Conservation (phyloP, 2,113 vertebrate species). For the Alethe castanea region DNA sequence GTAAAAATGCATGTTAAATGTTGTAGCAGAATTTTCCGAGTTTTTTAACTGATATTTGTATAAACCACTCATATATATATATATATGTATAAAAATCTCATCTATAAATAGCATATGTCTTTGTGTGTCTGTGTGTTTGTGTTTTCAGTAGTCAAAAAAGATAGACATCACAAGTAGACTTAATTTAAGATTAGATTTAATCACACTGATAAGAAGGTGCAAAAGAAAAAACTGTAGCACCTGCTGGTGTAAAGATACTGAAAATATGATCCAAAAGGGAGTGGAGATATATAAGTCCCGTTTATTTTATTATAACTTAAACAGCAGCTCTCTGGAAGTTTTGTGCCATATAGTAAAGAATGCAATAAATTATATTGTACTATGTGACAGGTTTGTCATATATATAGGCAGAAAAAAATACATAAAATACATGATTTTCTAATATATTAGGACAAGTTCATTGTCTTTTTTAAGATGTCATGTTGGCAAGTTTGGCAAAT, state of each 20-base stretch:
- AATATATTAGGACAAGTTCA: background rate
- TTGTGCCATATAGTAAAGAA: background rate
- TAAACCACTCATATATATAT: background rate
- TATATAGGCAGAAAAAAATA: background rate
- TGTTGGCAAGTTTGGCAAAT: background rate
- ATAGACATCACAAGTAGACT: background rate
- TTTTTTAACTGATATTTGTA: background rate
- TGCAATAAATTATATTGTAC: background rate
- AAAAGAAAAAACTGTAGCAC: background rate
- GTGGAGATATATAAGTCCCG: background rate
- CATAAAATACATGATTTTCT: background rate
- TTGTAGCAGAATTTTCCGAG: background rate
- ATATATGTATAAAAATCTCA: background rate
- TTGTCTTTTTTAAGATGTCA: rapidly evolving
- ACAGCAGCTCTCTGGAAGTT: background rate
- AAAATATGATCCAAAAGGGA: background rate
- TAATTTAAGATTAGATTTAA: background rate
- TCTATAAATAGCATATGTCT: background rate
- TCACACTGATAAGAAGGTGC: background rate
- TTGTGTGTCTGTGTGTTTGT: background rate
- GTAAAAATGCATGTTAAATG: background rate
- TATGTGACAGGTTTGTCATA: background rate
- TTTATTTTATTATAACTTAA: background rate
- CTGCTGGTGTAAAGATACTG: background rate
- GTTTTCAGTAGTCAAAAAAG: background rate